These are phyloP conservation scores for Cyclophora punctaria DNA, from an alignment of 2,888 invertebrate genomes.

Conservation along the genomic window DNA sequence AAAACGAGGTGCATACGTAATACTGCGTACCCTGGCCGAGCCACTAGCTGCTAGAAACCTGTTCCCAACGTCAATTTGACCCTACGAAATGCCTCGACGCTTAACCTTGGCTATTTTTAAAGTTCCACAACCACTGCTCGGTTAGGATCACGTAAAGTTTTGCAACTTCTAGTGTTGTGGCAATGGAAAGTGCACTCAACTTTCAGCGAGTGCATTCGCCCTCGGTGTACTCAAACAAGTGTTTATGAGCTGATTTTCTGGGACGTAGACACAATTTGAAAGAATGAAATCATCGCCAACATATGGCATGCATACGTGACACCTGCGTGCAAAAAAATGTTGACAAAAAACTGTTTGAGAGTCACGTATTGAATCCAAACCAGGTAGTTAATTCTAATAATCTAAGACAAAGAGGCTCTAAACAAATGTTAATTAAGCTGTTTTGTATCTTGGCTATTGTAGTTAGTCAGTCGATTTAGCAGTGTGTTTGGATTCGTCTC, in stretches of 20 bases:
- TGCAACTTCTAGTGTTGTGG: constrained; percentile 12
- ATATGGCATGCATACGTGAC: constrained; percentile 20
- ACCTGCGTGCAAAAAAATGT: constrained; percentile 20
- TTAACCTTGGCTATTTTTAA: constrained; percentile 23
- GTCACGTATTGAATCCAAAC: too few relatives aligned
- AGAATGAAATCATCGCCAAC: constrained; percentile 8
- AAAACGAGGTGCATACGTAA: constrained; percentile 30
- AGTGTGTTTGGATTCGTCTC: constrained; percentile 16
- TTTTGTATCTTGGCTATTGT: neutral
- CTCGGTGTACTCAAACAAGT: too few relatives aligned
- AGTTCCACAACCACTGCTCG: constrained; percentile 17
- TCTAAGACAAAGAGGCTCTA: too few relatives aligned
- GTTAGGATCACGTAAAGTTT: constrained; percentile 10
- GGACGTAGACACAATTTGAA: neutral
- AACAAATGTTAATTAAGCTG: neutral
- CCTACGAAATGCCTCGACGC: constrained; percentile 16
- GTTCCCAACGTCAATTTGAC: constrained; percentile 31
- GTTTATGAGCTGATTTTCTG: too few relatives aligned
- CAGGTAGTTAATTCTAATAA: too few relatives aligned
- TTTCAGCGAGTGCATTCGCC: too few relatives aligned
- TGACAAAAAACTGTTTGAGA: neutral
- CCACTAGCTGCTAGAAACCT: constrained; percentile 35
- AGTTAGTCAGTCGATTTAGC: constrained; percentile 18
- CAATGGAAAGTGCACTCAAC: constrained; percentile 17
- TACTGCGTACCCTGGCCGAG: constrained; percentile 30